Conservation (phyloP, 2,888 invertebrate genomes). For the Syrphus vitripennis region DNA sequence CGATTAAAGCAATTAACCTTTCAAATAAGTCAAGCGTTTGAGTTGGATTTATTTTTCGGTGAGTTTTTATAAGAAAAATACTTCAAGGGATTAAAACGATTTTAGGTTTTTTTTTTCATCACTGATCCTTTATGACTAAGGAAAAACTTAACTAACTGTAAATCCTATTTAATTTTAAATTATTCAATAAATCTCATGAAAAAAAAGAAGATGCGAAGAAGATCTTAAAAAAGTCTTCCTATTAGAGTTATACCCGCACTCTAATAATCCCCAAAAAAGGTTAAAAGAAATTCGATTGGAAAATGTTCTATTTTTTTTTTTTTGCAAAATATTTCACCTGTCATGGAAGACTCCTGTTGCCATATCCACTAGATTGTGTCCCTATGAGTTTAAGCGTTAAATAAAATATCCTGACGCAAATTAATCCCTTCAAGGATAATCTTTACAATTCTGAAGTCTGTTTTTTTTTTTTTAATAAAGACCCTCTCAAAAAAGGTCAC, state of each 20-base stretch:
- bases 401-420: not conserved
- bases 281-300: not conserved
- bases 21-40: not conserved
- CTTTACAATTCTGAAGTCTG: constrained; percentile 1
- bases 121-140: not conserved
- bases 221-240: not conserved
- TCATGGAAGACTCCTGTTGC: not conserved
- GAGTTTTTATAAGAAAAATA: no score
- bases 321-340: not conserved
- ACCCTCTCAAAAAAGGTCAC: constrained; percentile 23
- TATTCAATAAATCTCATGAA: not conserved
- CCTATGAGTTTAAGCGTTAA: not conserved
- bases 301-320: not conserved
- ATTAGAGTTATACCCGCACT: not conserved
- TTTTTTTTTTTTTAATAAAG: not conserved
- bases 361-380: not conserved
- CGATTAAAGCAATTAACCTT: no score
- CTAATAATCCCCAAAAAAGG: not conserved
- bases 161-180: not conserved
- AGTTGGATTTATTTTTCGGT: not conserved
- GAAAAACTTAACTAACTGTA: not conserved
- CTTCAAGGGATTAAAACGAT: no score
- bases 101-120: not conserved
- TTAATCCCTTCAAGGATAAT: constrained; percentile 39
- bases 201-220: not conserved